Evolutionary conservation across 2,797 vertebrate species (phyloP).

Genomic region (Bradypodion pumilum): DNA sequence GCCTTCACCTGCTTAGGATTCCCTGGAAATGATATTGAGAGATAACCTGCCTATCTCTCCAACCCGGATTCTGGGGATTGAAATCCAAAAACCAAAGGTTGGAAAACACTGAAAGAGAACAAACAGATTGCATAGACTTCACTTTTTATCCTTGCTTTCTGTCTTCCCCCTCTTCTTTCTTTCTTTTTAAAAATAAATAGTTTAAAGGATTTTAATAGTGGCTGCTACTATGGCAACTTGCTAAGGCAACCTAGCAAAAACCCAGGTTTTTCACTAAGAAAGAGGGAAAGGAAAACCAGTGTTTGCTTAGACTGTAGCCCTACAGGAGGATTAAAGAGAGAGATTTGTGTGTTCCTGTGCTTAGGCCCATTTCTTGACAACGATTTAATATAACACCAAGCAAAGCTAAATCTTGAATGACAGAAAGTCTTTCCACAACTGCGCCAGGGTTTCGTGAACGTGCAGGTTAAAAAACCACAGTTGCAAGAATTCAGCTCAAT

Average conservation of each 20-base stretch:
- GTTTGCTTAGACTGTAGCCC: neutral
- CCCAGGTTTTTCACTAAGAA: neutral
- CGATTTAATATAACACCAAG: neutral
- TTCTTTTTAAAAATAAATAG: slow-evolving; percentile 16
- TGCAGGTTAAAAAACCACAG: neutral
- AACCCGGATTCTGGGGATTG: too few species aligned
- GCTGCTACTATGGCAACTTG: slow-evolving; percentile 22
- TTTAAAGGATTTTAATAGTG: slow-evolving; percentile 28
- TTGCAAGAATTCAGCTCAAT: neutral
- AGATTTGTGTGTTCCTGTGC: neutral
- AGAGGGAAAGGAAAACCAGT: neutral
- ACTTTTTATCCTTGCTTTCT: neutral
- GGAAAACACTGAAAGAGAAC: neutral
- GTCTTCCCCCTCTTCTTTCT: neutral
- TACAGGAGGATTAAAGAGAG: neutral
- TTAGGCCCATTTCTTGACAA: neutral
- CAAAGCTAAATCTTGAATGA: neutral
- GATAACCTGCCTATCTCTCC: too few species aligned
- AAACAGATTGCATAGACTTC: neutral
- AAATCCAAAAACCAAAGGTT: too few species aligned
- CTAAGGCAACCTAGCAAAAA: slow-evolving; percentile 22
- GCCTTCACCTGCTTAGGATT: too few species aligned
- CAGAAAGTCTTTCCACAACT: neutral
- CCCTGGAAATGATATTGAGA: too few species aligned
- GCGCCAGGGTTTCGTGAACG: neutral